These are phyloP conservation scores for Hyla sarda DNA, from an alignment of 2,113 vertebrate species.

Conservation along the genomic window DNA sequence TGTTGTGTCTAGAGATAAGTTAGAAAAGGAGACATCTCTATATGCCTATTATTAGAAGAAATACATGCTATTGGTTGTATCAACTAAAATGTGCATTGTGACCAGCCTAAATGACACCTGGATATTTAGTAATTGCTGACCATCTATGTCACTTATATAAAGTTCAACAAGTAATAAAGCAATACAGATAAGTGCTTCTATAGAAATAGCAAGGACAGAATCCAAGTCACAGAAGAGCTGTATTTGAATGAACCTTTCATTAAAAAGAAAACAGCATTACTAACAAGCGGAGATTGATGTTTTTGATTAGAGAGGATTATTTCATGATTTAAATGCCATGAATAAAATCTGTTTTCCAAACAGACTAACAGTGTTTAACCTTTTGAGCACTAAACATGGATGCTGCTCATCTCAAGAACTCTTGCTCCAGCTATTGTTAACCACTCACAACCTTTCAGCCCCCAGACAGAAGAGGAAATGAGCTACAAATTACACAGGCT, in stretches of 20 bases:
- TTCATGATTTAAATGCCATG: slow-evolving; percentile 28
- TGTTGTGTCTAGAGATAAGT: too few species aligned
- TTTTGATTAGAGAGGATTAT: slow-evolving; percentile 24
- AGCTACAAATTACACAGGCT: slow-evolving; percentile 74
- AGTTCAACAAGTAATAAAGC: neutral
- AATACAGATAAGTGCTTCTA: neutral
- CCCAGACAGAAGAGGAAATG: slow-evolving; percentile 69
- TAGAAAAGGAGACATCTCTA: too few species aligned
- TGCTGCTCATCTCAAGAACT: slow-evolving; percentile 59
- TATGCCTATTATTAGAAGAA: neutral
- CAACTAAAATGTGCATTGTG: neutral
- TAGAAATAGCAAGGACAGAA: neutral
- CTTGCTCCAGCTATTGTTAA: slow-evolving; percentile 65
- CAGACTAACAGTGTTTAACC: slow-evolving; percentile 19
- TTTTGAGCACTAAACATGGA: slow-evolving; percentile 38
- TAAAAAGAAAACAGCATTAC: slow-evolving; percentile 12
- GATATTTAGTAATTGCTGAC: neutral
- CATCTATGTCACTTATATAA: neutral
- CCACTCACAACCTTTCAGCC: slow-evolving; percentile 67
- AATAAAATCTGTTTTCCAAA: slow-evolving; percentile 44
- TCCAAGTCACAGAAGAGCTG: neutral
- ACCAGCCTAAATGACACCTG: neutral
- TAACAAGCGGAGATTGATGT: neutral
- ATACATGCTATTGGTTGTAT: neutral
- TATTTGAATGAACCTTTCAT: slow-evolving; percentile 5